phyloP scores from a whole-genome alignment of 1,140 invertebrate genomes.

The Drosophila suzukii region DNA sequence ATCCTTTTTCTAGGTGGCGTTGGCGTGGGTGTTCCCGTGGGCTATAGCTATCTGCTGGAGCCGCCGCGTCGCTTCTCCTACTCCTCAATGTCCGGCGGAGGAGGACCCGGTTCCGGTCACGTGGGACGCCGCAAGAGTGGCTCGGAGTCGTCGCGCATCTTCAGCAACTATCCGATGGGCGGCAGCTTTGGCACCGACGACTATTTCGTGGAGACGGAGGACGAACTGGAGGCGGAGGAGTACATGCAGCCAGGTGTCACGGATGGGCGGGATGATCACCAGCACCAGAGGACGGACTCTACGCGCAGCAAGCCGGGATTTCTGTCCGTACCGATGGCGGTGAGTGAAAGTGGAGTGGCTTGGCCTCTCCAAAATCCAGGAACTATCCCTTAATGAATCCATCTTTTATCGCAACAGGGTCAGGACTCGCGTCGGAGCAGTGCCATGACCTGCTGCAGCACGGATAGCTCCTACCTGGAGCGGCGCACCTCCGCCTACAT shows the following conservation, averaged over 20 bases:
- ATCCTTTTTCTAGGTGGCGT: constrained; percentile 49
- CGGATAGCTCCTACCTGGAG: constrained; percentile 92
- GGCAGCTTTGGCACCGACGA: constrained; percentile 85
- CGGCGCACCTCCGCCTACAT: constrained; percentile 90
- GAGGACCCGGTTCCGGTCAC: constrained; percentile 70
- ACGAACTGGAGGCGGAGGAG: constrained; percentile 81
- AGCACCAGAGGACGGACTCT: constrained; percentile 71
- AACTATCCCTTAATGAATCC: neutral
- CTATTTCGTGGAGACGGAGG: constrained; percentile 84
- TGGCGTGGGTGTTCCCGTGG: constrained; percentile 84
- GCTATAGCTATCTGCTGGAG: constrained; percentile 89
- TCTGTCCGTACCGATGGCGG: constrained; percentile 84
- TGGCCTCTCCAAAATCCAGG: neutral
- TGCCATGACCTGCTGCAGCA: constrained; percentile 92
- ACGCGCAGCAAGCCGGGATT: constrained; percentile 84
- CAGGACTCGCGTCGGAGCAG: constrained; percentile 88
- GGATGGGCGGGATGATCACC: constrained; percentile 36
- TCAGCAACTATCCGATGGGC: constrained; percentile 86
- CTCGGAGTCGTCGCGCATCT: constrained; percentile 81
- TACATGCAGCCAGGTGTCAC: constrained; percentile 57
- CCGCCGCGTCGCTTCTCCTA: constrained; percentile 87
- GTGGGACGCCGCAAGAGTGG: constrained; percentile 84
- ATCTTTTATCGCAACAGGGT: constrained; percentile 30
- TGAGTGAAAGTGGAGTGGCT: constrained; percentile 30
- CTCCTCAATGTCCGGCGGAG: constrained; percentile 72